Conservation (phyloP, 2,797 vertebrate species). For the Cyprinodon diabolis region DNA sequence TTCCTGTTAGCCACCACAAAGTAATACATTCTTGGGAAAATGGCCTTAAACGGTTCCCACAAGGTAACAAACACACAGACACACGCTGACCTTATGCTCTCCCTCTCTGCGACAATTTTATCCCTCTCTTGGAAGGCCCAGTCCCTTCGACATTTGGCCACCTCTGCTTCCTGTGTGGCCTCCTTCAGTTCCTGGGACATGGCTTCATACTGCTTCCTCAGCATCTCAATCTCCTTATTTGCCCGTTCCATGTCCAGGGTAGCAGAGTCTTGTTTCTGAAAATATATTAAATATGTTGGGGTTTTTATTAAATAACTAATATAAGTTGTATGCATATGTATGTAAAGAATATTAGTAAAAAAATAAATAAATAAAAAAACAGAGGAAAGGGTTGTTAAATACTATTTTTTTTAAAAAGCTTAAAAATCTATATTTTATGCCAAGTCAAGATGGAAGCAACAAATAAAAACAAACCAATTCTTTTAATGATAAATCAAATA, state of each 20-base stretch:
- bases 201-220: conserved; percentile 95
- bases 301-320: background rate
- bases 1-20: too few relatives aligned
- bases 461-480: background rate
- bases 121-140: conserved; percentile 99
- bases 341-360: background rate
- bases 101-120: conserved; percentile 97
- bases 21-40: too few relatives aligned
- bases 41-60: too few relatives aligned
- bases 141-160: conserved; percentile 96
- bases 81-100: conserved; percentile 90
- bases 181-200: conserved; percentile 98
- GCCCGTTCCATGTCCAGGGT: conserved; percentile 95
- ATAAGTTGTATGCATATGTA: background rate
- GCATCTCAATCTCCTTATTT: conserved; percentile 95
- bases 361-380: background rate
- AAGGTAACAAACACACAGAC: background rate
- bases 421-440: too few relatives aligned
- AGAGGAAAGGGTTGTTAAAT: background rate
- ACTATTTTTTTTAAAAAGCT: too few relatives aligned
- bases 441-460: too few relatives aligned
- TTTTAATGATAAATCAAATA: background rate
- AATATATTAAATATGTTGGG: background rate
- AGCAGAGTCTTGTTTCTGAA: conserved; percentile 96
- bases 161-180: conserved; percentile 95